Evolutionary conservation across 2,888 invertebrate genomes (phyloP), one percentile per base, ranked within the genome.

Genomic region (Hipparchia sbordonii): DNA sequence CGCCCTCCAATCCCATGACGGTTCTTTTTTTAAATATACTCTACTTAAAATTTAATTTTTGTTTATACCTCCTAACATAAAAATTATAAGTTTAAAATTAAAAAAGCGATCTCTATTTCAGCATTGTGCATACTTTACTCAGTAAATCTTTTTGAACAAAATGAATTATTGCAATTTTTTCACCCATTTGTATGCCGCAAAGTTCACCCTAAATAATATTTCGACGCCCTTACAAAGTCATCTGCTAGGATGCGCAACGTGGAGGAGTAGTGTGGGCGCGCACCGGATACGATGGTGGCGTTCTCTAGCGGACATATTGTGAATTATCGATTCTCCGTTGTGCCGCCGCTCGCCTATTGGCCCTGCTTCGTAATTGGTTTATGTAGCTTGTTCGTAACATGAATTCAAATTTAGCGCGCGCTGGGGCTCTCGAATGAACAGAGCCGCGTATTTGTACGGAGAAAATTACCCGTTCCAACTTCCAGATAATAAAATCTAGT

Each of bases 331-430:
- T 94, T 93, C 90, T 85, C 86, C 85, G 87, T 23, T 86, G 78
- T 77, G 80, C 80, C 82, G 79, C 84, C 85, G 83, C 84, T 88
- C 89, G 89, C 90, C 90, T 88, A 93, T 91, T 92, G 93, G 92
- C 85, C 89, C 85, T 82, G 84, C 83, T 86, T 84, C 83, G 88
- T 92, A 92, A 92, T 93, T 93, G 91, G 91, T 93, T 92, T 92
- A 91, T 90, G 89, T 88, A 85, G 89, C 86, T 87, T 83, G 89
- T 90, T 91, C 89, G 90, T 89, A 91, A 87, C 91, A 91, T 92
- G 92, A 92, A 92, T 93, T 92, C 90, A 93, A 93, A 92, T 93
- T 92, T 92, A 90, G 89, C 91, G 92, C 90, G 89, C 86, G 85
- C 82, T 82, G 85, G 85, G 85, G 83, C 85, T 82, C 84, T 85